These are phyloP conservation scores for Lepidothrix coronata DNA, from an alignment of 2,113 vertebrate genomes.

Conservation along the genomic window DNA sequence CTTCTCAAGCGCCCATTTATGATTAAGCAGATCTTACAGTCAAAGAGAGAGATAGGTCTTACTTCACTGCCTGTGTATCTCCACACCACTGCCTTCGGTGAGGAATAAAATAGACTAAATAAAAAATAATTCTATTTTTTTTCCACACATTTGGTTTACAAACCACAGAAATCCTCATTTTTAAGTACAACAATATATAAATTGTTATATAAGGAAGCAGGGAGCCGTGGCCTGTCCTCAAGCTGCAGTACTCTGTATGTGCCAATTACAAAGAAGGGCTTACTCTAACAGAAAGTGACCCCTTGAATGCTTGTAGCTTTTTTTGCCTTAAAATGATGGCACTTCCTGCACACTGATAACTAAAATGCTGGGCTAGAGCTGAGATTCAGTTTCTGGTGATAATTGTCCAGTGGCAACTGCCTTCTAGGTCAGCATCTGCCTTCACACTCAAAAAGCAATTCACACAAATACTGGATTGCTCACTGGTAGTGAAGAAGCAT, in stretches of 20 bases:
- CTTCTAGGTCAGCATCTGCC: constrained; percentile 47
- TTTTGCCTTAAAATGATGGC: constrained; percentile 1
- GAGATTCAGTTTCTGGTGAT: constrained; percentile 54
- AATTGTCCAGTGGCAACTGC: constrained; percentile 47
- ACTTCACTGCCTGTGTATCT: background rate
- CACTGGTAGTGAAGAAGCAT: constrained; percentile 14
- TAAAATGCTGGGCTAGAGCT: background rate
- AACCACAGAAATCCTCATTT: background rate
- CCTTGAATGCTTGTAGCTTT: background rate
- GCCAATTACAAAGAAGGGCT: background rate
- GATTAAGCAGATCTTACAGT: background rate
- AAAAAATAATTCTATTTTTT: background rate
- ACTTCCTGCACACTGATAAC: background rate
- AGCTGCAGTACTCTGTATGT: background rate
- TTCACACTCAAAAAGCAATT: constrained; percentile 66
- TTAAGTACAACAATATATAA: background rate
- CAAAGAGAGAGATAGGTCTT: background rate
- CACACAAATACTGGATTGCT: constrained; percentile 39
- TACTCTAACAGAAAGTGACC: background rate
- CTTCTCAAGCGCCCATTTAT: background rate
- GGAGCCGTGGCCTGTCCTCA: background rate
- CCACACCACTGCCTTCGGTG: background rate
- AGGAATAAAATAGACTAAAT: background rate
- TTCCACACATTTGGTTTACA: background rate
- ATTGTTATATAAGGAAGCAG: background rate